Base-by-base conservation (phyloP, 2,888 invertebrate genomes). In the Stenurella melanura region DNA sequence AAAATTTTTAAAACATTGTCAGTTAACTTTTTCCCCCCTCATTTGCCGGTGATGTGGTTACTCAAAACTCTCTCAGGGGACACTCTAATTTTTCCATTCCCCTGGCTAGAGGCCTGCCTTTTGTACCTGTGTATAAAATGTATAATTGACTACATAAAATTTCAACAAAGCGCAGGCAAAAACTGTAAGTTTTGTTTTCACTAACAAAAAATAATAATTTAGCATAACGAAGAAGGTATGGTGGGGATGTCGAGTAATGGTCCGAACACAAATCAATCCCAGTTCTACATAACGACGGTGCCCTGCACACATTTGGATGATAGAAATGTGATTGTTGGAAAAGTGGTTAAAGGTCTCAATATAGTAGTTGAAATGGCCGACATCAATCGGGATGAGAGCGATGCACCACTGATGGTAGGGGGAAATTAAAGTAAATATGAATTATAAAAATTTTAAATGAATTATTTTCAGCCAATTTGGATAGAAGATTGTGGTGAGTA, bases 231-330 rank as follows among this genome's bases (percentile, higher is more conserved):
- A 0, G 91, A 91, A 66, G 96, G 96, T 2, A 91, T 93, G 0
- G 90, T 96, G 0, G 95, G 95, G 84, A 95, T 95, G 95, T 94
- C 94, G 84, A 98, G 95, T 90, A 94, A 91, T 88, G 97, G 94
- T 70, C 93, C 93, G 15, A 92, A 98, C 88, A 95, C 96, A 10
- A 98, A 98, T 88, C 96, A 95, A 81, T 98, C 98, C 0, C 99
- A 99, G 90, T 99, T 99, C 90, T 96, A 98, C 87, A 95, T 98
- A 76, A 95, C 96, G 0, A 93, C 94, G 0, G 93, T 93, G 0
- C 92, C 93, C 1, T 95, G 96, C 85, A 90, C 92, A 0, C 96
- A 97, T 87, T 90, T 97, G 63, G 95, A 97, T 88, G 94, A 93
- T 6, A 93, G 92, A 17, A 96, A 97, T 88, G 96, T 97, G 1